Base-by-base conservation (phyloP, 2,113 vertebrate species). In the Gavialis gangeticus region DNA sequence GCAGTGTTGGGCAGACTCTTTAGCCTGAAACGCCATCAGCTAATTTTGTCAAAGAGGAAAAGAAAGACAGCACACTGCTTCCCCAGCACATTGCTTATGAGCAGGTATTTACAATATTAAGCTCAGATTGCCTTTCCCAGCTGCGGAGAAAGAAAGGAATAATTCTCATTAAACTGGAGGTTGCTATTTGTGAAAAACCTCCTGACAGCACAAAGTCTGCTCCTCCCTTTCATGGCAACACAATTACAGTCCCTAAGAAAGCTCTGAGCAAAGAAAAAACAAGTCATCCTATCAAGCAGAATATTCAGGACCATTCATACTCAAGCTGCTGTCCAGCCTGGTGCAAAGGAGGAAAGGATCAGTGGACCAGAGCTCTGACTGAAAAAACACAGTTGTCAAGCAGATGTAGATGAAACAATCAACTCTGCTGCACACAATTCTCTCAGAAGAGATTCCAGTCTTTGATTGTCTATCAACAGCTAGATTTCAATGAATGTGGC, bases 161-260 rank as follows among this genome's bases (percentile, higher is more conserved):
- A 13, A 71, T 94, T 67, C 60, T 46, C 46, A 46, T 46, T 46
- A 46, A 46, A 46, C 46, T 46, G 80, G 54, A 28, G 73, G 80
- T 93, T 92, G 88, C 18, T 81, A 80, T 91, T 89, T 90, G 90
- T 93, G 88, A 75, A 13, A 75, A 80, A 76, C 79, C 93, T 93
- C 88, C 93, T 94, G 59, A 57, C 25, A 79, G 84, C 14, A 54
- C 18, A 4, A 95, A 94, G 82, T 59, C 63, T 37, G 67, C 90
- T 87, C 64, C 73, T 46, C 63, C 5, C 59, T 84, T 77, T 28
- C 79, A 85, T 2, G 79, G 84, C 86, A 95, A 90, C 94, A 46
- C 91, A 91, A 54, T 73, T 22, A 24, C 9, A 91, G 87, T 37
- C 93, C 67, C 76, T 93, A 12, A 0, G 76, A 46, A 64, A 85